phyloP scores from a whole-genome alignment of 2,113 vertebrate genomes.

The Antennarius striatus region DNA sequence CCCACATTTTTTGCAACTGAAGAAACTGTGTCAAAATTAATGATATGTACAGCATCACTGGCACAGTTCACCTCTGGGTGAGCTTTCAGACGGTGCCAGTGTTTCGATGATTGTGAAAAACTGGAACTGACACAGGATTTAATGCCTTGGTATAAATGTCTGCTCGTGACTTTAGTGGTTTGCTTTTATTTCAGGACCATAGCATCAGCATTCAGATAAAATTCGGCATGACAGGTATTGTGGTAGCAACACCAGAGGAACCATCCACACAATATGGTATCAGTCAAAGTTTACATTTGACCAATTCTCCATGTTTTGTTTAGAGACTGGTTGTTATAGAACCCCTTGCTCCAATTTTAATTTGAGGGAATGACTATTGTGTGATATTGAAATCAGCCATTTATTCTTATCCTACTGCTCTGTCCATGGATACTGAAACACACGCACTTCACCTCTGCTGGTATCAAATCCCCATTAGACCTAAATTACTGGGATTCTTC shows the following conservation, averaged over 20 bases:
- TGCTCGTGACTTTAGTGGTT: conserved; percentile 3
- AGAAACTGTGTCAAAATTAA: neutral
- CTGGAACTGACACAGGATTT: conserved; percentile 22
- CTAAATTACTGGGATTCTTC: conserved; percentile 33
- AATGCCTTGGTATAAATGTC: conserved; percentile 26
- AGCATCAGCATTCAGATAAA: conserved; percentile 15
- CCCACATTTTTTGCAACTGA: neutral
- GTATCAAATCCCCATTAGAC: conserved; percentile 14
- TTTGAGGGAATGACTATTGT: too few relatives aligned
- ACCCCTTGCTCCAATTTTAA: too few relatives aligned
- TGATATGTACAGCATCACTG: neutral
- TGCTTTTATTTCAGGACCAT: conserved; percentile 17
- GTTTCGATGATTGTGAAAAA: conserved; percentile 13
- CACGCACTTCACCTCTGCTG: conserved; percentile 4
- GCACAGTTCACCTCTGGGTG: neutral
- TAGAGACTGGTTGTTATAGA: too few relatives aligned
- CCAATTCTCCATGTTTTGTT: too few relatives aligned
- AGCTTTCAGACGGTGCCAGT: neutral
- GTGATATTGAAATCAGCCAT: too few relatives aligned
- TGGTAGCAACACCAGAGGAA: neutral
- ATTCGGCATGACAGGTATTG: neutral
- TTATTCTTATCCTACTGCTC: too few relatives aligned
- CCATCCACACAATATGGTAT: conserved; percentile 7
- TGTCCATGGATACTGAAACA: neutral
- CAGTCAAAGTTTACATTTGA: too few relatives aligned